These are phyloP conservation scores for Nycticorax nycticorax DNA, from an alignment of 2,113 vertebrate genomes.

Conservation along the genomic window DNA sequence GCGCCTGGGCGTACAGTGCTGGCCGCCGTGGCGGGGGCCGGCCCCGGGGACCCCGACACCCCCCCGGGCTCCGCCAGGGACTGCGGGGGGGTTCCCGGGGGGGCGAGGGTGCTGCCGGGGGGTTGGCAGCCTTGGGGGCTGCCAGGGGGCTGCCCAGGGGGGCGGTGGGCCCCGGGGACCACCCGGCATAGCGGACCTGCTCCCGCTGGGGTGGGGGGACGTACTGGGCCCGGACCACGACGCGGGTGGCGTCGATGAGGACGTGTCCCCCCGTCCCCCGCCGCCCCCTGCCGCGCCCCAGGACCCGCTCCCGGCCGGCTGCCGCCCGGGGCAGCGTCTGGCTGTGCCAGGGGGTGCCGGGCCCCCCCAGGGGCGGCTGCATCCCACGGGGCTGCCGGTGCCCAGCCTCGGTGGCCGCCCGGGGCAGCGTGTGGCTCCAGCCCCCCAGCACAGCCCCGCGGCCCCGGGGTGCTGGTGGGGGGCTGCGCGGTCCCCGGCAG, in stretches of 20 bases:
- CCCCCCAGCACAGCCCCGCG: background rate
- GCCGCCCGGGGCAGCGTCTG: background rate
- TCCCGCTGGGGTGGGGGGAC: conserved; percentile 78
- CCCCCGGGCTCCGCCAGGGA: background rate
- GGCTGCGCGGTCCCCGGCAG: background rate
- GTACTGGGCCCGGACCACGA: conserved; percentile 84
- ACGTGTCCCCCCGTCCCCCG: conserved; percentile 66
- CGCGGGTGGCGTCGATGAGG: conserved; percentile 86
- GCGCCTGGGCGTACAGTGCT: conserved; percentile 71
- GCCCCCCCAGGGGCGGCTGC: background rate
- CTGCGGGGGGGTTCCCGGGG: background rate
- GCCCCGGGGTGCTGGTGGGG: background rate
- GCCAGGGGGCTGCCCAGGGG: background rate
- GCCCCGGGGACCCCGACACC: background rate
- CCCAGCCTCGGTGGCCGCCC: background rate
- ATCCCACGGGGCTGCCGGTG: background rate
- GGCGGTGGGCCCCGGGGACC: background rate
- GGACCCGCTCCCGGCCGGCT: background rate
- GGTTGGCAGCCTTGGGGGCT: background rate
- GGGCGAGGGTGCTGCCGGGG: background rate
- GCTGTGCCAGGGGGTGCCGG: background rate
- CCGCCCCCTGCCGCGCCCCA: background rate
- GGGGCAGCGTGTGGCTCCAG: conserved; percentile 45
- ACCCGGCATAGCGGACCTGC: conserved; percentile 57
- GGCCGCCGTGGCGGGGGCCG: conserved; percentile 35